Evolutionary conservation across 2,888 invertebrate species (phyloP).

Genomic region (Endomychus coccineus): DNA sequence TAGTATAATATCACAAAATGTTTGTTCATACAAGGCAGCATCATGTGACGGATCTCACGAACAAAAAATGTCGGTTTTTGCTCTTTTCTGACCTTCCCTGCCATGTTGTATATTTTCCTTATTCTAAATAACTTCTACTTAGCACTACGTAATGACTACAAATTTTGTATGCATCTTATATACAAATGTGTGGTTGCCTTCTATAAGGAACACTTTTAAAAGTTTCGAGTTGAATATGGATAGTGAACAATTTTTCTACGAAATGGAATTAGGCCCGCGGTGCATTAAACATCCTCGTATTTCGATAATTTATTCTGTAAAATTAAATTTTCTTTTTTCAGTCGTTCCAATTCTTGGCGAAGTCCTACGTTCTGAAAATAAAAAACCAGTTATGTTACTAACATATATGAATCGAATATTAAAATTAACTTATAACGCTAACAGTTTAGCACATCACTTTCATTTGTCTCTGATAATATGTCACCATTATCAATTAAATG

Average conservation of each 20-base stretch:
- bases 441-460: too few species aligned
- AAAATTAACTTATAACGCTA: too few species aligned
- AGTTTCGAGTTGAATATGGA: slow-evolving; percentile 21
- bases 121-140: slow-evolving; percentile 37
- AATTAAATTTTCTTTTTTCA: slow-evolving; percentile 87
- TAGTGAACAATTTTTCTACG: slow-evolving; percentile 16
- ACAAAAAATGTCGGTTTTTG: slow-evolving; percentile 12
- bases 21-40: too few species aligned
- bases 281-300: slow-evolving; percentile 70
- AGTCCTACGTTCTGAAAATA: slow-evolving; percentile 73
- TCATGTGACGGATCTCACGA: too few species aligned
- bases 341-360: slow-evolving; percentile 82
- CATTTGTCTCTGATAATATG: too few species aligned
- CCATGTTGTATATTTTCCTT: slow-evolving; percentile 19
- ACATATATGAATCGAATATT: too few species aligned
- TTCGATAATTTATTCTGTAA: slow-evolving; percentile 83
- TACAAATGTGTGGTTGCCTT: slow-evolving; percentile 44
- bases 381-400: slow-evolving; percentile 19
- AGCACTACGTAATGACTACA: slow-evolving; percentile 45
- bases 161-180: slow-evolving; percentile 40
- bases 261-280: slow-evolving; percentile 10
- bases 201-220: slow-evolving; percentile 35
- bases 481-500: too few species aligned
- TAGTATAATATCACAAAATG: too few species aligned
- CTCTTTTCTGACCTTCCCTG: slow-evolving; percentile 21